These are phyloP conservation scores for Branchellion lobata DNA, from an alignment of 2,888 invertebrate species.

Conservation along the genomic window DNA sequence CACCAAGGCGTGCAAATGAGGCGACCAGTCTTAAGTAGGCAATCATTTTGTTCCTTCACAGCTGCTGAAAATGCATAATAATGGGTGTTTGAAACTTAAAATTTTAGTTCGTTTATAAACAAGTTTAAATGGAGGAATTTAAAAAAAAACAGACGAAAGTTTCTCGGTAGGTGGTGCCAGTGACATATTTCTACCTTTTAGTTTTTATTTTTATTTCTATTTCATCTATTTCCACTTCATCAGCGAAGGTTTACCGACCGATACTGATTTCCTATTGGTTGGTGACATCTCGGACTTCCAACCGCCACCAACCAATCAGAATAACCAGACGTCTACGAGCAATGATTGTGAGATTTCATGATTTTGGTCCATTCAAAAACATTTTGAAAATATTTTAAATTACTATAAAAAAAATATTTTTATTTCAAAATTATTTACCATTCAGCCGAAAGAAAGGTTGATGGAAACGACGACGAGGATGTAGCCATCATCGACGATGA, in stretches of 20 bases:
- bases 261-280: conserved; percentile 18
- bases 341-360: neutral
- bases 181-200: neutral
- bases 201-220: neutral
- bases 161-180: neutral
- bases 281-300: neutral
- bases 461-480: neutral
- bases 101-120: no score
- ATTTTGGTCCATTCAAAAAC: neutral
- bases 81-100: no score
- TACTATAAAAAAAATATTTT: no score
- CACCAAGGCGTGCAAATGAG: no score
- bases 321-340: neutral
- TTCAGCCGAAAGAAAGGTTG: neutral
- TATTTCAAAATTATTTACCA: no score
- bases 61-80: no score
- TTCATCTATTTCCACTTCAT: no score
- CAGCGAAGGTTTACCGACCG: neutral
- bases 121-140: no score
- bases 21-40: no score
- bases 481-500: conserved; percentile 5
- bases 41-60: no score
- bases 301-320: neutral
- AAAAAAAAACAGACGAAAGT: no score
- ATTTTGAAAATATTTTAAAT: no score